Evolutionary conservation across 1,140 invertebrate genomes (phyloP).

Genomic region (Drosophila trapezifrons): DNA sequence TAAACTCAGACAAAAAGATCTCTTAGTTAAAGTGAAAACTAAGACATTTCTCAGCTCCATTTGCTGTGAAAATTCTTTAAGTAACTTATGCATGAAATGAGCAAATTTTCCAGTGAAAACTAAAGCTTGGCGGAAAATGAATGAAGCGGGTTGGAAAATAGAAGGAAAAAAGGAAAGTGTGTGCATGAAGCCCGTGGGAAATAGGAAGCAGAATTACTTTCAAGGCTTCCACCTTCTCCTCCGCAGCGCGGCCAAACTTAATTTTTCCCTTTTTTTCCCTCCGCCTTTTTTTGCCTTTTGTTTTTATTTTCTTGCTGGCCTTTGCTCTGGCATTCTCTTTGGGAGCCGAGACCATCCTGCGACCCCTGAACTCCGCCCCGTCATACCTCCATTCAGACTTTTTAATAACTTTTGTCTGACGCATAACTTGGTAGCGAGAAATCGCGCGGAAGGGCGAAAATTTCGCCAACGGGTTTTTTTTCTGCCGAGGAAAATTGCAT

Average conservation of each 20-base stretch:
- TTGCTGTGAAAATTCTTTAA: not conserved
- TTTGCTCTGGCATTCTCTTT: slow-evolving; percentile 8
- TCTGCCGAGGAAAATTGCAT: slow-evolving; percentile 47
- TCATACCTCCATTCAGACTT: slow-evolving; percentile 56
- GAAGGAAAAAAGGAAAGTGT: slow-evolving; percentile 2
- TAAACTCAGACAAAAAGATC: too few relatives aligned
- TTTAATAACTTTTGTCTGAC: slow-evolving; percentile 73
- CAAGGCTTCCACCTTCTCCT: slow-evolving; percentile 6
- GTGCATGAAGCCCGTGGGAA: slow-evolving; percentile 24
- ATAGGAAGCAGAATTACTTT: slow-evolving; percentile 34
- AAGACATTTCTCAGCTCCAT: too few relatives aligned
- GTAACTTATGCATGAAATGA: not conserved
- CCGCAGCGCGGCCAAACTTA: slow-evolving; percentile 10
- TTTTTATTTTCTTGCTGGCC: slow-evolving; percentile 4
- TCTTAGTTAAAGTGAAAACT: not conserved
- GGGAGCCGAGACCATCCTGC: not conserved
- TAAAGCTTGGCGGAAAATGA: not conserved
- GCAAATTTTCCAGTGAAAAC: not conserved
- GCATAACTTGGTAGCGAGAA: slow-evolving; percentile 44
- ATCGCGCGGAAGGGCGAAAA: slow-evolving; percentile 16
- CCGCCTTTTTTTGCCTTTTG: not conserved
- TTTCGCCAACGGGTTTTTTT: slow-evolving; percentile 16
- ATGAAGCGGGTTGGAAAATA: not conserved
- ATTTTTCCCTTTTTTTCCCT: slow-evolving; percentile 3
- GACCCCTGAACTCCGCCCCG: not conserved